Evolutionary conservation across 2,113 vertebrate genomes (phyloP), one percentile per base, ranked within the genome.

Genomic region (Dasyprocta punctata): DNA sequence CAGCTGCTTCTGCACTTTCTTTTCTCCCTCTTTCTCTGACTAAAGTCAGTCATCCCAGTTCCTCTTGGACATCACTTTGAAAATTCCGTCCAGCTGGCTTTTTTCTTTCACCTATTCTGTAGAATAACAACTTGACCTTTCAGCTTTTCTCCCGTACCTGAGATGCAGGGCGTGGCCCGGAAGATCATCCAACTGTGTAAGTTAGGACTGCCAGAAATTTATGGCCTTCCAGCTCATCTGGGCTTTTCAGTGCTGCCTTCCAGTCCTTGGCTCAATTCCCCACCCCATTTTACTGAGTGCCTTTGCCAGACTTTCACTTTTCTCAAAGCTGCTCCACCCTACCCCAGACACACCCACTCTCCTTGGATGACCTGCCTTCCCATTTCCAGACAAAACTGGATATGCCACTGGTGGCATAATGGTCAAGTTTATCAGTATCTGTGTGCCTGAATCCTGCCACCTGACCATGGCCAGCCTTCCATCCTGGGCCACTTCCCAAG

Each of bases 301-400:
- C 88, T 93, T 81, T 36, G 88, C 93, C 94, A 94, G 89, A 91
- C 86, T 96, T 86, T 92, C 75, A 38, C 82, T 98, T 96, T 95
- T 63, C 94, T 92, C 75, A 58, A 33, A 60, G 75, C 81, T 65
- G 14, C 92, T 93, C 89, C 93, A 91, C 89, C 96, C 92, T 49
- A 10, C 47, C 60, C n/a, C 67, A 71, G 63, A 81, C 82, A 86
- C 89, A 83, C 89, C 94, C 93, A 44, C 77, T 94, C 95, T 88
- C 96, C 96, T 93, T 44, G 10, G 81, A 84, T 85, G 85, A 95
- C 94, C 86, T 96, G 38, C 56, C 56, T 89, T 33, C 84, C 52
- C 1, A 71, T 86, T 95, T 90, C 91, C 71, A n/a, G 26, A 73
- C 81, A 61, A 96, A 56, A 82, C 30, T 33, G 20, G 81, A 7